phyloP scores from a whole-genome alignment of 37 sponge, comb jelly and placozoan genomes.

The Corticium candelabrum region DNA sequence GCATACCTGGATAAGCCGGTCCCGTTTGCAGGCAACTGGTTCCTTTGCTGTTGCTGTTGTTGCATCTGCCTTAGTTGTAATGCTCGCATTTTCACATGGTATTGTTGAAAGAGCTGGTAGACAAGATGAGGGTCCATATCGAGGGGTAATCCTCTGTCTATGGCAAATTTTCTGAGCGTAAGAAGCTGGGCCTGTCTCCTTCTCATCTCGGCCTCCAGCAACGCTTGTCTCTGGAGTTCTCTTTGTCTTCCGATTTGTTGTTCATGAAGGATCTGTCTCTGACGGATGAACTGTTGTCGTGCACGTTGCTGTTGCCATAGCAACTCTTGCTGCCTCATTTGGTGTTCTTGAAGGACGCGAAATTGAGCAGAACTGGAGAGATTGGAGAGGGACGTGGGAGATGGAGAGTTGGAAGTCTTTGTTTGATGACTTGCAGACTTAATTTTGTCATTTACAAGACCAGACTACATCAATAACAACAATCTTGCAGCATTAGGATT shows the following conservation, averaged over 20 bases:
- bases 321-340: neutral
- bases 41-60: neutral
- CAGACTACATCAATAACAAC: too few relatives aligned
- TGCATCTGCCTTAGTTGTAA: neutral
- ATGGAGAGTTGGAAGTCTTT: too few relatives aligned
- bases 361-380: neutral
- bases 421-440: too few relatives aligned
- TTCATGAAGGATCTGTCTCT: neutral
- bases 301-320: neutral
- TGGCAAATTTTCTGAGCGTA: neutral
- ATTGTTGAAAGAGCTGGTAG: neutral
- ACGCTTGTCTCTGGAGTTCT: neutral
- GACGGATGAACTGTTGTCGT: neutral
- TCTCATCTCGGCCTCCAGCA: neutral
- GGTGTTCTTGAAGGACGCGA: neutral
- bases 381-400: neutral
- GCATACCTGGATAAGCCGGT: too few relatives aligned
- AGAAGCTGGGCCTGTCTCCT: neutral
- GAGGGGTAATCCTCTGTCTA: neutral
- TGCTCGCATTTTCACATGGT: neutral
- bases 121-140: neutral
- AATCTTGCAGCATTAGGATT: too few relatives aligned
- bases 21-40: too few relatives aligned
- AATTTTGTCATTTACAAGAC: too few relatives aligned
- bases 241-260: neutral